Base-by-base conservation (phyloP, 2,888 invertebrate genomes). In the Monoplex corrugatus region DNA sequence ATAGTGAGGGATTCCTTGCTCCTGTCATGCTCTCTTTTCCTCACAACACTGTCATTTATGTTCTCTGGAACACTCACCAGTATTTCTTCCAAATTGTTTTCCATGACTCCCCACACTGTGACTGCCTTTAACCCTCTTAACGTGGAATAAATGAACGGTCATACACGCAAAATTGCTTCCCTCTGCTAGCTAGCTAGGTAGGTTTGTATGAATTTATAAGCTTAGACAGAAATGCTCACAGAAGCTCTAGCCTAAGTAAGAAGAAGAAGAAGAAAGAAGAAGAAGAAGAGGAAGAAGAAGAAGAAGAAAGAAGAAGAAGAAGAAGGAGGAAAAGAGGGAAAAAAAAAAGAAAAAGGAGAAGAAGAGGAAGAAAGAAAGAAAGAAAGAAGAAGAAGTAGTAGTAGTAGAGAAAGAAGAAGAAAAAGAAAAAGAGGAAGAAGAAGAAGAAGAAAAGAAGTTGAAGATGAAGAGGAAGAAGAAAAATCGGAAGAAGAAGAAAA, bases 301-400 rank as follows among this genome's bases (percentile, higher is more conserved):
- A 80, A 16, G 35, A n/a, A 80, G 40, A 80, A 28, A 43, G 82
- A 82, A 28, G 43, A 44, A 82, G 82, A 82, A 28, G 43, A 44
- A 82, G 44, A 82, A 28, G 8, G 82, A 82, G 44, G 43, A 44
- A 40, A 28, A 82, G 82, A 82, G 82, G 43, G 82, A 82, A 44
- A 44, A 44, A 82, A 44, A 82, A 44, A 82, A 28, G 44, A 32
- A 72, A 23, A 8, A 16, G 50, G 43, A 78, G 40, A 72, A 28
- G 43, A 44, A 82, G 32, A 82, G 43, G 43, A 5, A 82, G 43
- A 82, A 5, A 82, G 32, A 82, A 5, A 82, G 19, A 82, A 13
- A 82, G 19, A 82, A 5, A 82, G 6, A 82, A 5, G 35, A 6
- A 75, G 28, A 75, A 6, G n/a, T 2, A 75, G 8, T 35, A 6